phyloP scores from a whole-genome alignment of 2,797 vertebrate genomes.

The Microctenopoma stevenorrisi region DNA sequence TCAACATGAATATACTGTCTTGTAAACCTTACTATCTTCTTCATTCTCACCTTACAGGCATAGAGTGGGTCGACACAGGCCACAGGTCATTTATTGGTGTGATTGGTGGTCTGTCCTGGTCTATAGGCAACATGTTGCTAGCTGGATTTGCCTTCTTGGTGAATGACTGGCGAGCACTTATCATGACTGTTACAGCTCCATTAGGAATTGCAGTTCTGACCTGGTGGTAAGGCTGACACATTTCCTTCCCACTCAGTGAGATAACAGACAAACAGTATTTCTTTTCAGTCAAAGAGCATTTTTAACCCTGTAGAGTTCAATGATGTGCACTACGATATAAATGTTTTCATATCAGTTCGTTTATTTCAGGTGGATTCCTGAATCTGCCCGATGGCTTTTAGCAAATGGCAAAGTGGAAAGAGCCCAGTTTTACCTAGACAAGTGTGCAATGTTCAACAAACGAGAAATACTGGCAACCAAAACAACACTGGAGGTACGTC shows the following conservation, averaged over 20 bases:
- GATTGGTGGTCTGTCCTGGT: conserved; percentile 74
- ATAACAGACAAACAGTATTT: too few species aligned
- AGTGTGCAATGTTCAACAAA: conserved; percentile 74
- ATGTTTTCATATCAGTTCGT: too few species aligned
- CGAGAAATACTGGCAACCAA: conserved; percentile 44
- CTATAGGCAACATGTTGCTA: conserved; percentile 77
- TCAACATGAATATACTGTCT: neutral
- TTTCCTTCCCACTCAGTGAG: neutral
- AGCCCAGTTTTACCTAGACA: conserved; percentile 75
- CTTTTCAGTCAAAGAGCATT: too few species aligned
- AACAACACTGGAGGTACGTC: conserved; percentile 66
- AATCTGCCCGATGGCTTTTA: conserved; percentile 83
- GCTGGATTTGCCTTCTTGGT: conserved; percentile 72
- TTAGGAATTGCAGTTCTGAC: conserved; percentile 82
- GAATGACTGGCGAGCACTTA: conserved; percentile 75
- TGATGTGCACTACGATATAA: too few species aligned
- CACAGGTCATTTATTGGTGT: conserved; percentile 72
- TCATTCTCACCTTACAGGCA: conserved; percentile 40
- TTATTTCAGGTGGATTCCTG: conserved; percentile 79
- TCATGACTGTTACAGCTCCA: conserved; percentile 81
- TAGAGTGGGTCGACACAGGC: conserved; percentile 80
- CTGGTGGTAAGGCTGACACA: conserved; percentile 84
- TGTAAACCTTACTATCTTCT: neutral
- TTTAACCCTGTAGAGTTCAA: too few species aligned
- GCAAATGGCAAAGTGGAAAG: conserved; percentile 66